Conservation (phyloP, 1,140 invertebrate genomes). For the Caerostris darwini region DNA sequence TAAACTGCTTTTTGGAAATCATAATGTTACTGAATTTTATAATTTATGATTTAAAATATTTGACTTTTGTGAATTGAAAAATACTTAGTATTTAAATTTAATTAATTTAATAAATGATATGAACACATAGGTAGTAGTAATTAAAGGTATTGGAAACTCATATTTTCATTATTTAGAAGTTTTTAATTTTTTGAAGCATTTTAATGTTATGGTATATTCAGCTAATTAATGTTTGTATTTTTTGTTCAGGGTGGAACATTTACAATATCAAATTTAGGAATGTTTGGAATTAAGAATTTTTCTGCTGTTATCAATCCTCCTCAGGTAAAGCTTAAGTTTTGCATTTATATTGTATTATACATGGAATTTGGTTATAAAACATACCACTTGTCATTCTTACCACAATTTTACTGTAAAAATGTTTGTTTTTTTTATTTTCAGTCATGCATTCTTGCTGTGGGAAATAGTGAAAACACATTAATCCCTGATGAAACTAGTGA, state of each 20-base stretch:
- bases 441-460: constrained; percentile 87
- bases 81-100: too few species aligned
- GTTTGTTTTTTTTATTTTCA: constrained; percentile 77
- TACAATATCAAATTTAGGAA: constrained; percentile 97
- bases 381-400: neutral
- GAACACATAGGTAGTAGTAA: too few species aligned
- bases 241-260: constrained; percentile 87
- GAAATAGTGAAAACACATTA: constrained; percentile 84
- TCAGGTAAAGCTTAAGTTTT: constrained; percentile 81
- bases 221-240: neutral
- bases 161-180: too few species aligned
- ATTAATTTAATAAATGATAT: too few species aligned
- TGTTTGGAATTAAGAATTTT: constrained; percentile 93
- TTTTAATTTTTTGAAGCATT: too few species aligned
- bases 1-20: too few species aligned
- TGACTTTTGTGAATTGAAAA: too few species aligned
- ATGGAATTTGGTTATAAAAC: neutral
- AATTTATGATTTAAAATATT: too few species aligned
- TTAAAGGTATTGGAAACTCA: too few species aligned
- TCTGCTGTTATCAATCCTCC: constrained; percentile 88
- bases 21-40: too few species aligned
- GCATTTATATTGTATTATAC: neutral
- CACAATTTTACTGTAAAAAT: neutral
- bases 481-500: constrained; percentile 82
- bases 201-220: too few species aligned